Base-by-base conservation (phyloP, 1,140 invertebrate species). In the Chlorops oryzae region DNA sequence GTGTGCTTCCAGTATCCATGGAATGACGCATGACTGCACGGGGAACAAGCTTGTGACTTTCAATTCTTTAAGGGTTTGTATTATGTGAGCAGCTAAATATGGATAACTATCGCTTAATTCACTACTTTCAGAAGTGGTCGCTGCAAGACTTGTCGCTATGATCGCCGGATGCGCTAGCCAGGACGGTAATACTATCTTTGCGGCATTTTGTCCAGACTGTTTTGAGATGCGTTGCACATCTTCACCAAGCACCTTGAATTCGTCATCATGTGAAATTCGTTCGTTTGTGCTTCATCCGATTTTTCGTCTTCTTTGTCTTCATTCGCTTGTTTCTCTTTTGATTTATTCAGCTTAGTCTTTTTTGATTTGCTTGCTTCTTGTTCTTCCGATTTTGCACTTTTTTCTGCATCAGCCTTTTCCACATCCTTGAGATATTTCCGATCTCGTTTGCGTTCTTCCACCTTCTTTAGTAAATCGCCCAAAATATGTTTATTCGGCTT, bases 11-110 rank as follows among this genome's bases (percentile, higher is more conserved):
- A 93, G 61, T 28, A 96, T 73, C 77, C 84, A 91, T 3, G 90
- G 87, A 52, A 97, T 86, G 0, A 96, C 81, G 62, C 80, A 76
- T 23, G 74, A 77, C 77, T 98, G 93, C n/a, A 97, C 90, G 56
- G 86, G 80, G 75, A 96, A 98, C 23, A 96, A 80, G 61, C 84
- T 80, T 20, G 76, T 74, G 10, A 96, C 80, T n/a, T 82, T 81
- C 77, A 90, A 88, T 55, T 74, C 73, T 60, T 79, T 76, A 6
- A 96, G 75, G 34, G 77, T 78, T 44, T 81, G 69, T 17, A 85
- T 73, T 4, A 95, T 68, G 38, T 44, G 60, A 44, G 77, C 72
- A 18, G 68, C 50, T 2, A 70, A 39, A 38, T 59, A 70, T 3
- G 50, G 4, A 3, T 55, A 49, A 6, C 58, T 20, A 1, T 61